Base-by-base conservation (phyloP, 2,113 vertebrate genomes). In the Gallinago media region DNA sequence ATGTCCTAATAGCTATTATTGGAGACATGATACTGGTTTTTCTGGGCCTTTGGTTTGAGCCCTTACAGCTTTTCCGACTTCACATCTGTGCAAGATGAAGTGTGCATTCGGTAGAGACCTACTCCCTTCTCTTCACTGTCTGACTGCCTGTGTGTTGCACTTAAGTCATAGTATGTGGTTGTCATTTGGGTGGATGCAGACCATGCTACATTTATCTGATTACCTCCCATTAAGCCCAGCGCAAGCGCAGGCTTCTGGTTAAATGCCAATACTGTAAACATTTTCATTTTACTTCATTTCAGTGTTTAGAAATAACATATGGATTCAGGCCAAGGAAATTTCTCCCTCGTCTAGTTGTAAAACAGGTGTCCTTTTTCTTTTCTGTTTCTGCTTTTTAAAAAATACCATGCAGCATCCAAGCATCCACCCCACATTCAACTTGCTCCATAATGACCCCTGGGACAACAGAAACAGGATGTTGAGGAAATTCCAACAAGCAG, bases 401-500 rank as follows among this genome's bases (percentile, higher is more conserved):
- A 66, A 36, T 26, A 50, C 22, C 1, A 0, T 65, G 22, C 71
- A 97, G 97, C 14, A 40, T 59, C 91, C 92, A 34, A 74, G 8
- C 40, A 97, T 97, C 68, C 86, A 91, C 38, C 99, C 99, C 10
- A 97, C 93, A 42, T 99, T 99, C 61, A 96, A 98, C 46, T 94
- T 97, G 38, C 97, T 99, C 70, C 32, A 19, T 40, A 98, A 98
- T 79, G 97, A 98, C 55, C 96, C 95, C 20, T 98, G 98, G 98
- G 96, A 98, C 68, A 94, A 92, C 61, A 98, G 97, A 76, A 98
- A 91, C 17, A 96, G 98, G 85, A 97, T 96, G 52, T 94, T 98
- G 56, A 97, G 87, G 72, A 97, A 98, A 63, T 99, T 99, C 91
- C 99, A 99, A 78, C 99, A 99, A 96, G 98, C 98, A 61, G 98